These are phyloP conservation scores for Popillia japonica DNA, from an alignment of 1,140 invertebrate species.

Conservation along the genomic window DNA sequence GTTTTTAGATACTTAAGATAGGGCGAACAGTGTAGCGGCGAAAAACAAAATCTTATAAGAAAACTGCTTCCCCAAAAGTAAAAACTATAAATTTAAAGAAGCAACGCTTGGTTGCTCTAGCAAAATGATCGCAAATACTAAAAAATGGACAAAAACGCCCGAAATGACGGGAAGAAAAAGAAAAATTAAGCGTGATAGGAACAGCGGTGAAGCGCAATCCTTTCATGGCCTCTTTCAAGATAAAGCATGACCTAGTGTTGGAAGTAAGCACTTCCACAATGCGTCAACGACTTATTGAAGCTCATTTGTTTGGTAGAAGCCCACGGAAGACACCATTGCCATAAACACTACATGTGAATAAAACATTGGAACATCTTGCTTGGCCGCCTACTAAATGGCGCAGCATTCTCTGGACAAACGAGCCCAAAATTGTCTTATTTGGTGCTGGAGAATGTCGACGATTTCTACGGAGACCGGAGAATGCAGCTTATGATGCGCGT, in stretches of 20 bases:
- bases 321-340: no score
- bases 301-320: no score
- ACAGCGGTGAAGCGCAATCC: not conserved
- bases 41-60: slow-evolving; percentile 16
- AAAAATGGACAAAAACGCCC: not conserved
- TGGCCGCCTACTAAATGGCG: no score
- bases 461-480: no score
- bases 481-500: no score
- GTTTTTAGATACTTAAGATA: not conserved
- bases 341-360: no score
- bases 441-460: not conserved
- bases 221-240: not conserved
- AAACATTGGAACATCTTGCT: no score
- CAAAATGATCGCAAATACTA: not conserved
- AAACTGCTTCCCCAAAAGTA: no score
- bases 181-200: not conserved
- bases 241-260: not conserved
- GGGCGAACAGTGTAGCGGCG: not conserved
- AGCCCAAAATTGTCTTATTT: not conserved
- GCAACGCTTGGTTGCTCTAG: not conserved
- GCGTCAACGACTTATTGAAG: not conserved
- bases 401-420: not conserved
- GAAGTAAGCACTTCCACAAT: not conserved
- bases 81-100: not conserved
- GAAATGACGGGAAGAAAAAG: not conserved